Evolutionary conservation across 2,113 vertebrate species (phyloP).

Genomic region (Cyprinodon variegatus): DNA sequence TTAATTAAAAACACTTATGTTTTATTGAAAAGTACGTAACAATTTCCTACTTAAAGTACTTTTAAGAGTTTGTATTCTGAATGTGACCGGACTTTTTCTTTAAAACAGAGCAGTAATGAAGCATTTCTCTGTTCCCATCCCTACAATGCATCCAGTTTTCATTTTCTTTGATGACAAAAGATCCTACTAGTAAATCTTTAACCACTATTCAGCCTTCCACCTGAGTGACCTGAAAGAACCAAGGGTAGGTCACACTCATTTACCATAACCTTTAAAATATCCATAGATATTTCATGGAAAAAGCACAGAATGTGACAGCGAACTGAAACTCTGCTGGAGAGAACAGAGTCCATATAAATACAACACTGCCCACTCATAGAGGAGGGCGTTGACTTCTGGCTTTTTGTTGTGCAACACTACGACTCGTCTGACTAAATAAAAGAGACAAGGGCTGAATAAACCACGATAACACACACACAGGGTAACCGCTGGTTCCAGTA

Average conservation of each 20-base stretch:
- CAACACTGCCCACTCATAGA: slow-evolving; percentile 59
- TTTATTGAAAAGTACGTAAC: too few species aligned
- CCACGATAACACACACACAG: background rate
- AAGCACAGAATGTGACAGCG: slow-evolving; percentile 36
- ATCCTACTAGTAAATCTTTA: background rate
- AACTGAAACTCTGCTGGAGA: slow-evolving; percentile 21
- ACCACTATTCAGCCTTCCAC: background rate
- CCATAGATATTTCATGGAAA: slow-evolving; percentile 32
- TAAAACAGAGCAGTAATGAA: background rate
- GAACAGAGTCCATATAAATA: slow-evolving; percentile 53
- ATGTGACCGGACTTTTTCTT: too few species aligned
- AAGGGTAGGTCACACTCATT: background rate
- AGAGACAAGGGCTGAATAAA: slow-evolving; percentile 34
- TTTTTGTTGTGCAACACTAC: slow-evolving; percentile 58
- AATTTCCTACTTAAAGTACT: too few species aligned
- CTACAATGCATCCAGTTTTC: background rate
- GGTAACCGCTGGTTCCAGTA: slow-evolving; percentile 23
- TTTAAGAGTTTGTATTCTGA: too few species aligned
- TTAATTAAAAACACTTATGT: too few species aligned
- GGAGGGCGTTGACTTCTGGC: slow-evolving; percentile 51
- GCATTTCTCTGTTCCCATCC: background rate
- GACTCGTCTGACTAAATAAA: slow-evolving; percentile 61
- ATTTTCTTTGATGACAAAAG: background rate
- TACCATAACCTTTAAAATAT: slow-evolving; percentile 45
- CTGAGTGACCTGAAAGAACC: slow-evolving; percentile 11